These are phyloP conservation scores for Trisateles emortualis DNA, from an alignment of 2,888 invertebrate species.

Conservation along the genomic window DNA sequence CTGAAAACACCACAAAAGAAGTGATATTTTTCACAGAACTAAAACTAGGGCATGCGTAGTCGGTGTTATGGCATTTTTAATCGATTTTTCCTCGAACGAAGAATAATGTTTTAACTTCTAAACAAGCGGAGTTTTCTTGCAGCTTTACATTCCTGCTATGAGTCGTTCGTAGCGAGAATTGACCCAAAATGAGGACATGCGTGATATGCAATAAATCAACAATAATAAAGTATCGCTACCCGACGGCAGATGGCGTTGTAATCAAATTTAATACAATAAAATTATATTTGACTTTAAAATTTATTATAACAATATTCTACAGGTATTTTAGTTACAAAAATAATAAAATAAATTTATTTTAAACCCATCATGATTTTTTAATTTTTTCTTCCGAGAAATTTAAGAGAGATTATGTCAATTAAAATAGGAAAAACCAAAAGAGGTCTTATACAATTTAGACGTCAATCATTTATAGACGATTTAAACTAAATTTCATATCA, in stretches of 20 bases:
- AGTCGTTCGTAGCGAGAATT: constrained; percentile 61
- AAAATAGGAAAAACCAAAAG: not conserved
- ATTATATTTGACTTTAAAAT: too few relatives aligned
- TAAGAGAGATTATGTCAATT: too few relatives aligned
- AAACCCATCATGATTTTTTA: too few relatives aligned
- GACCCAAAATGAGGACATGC: constrained; percentile 69
- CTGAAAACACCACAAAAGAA: constrained; percentile 72
- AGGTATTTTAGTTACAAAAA: too few relatives aligned
- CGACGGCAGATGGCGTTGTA: constrained; percentile 74
- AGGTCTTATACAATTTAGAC: not conserved
- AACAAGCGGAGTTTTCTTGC: constrained; percentile 38
- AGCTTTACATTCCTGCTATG: constrained; percentile 42
- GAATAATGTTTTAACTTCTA: constrained; percentile 52
- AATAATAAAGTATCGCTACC: constrained; percentile 64
- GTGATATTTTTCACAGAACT: constrained; percentile 71
- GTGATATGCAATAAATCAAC: constrained; percentile 59
- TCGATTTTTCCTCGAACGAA: constrained; percentile 69
- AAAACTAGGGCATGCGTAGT: constrained; percentile 77
- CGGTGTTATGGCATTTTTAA: constrained; percentile 56
- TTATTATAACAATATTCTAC: too few relatives aligned
- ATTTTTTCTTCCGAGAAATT: too few relatives aligned
- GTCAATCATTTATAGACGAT: not conserved
- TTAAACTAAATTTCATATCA: not conserved
- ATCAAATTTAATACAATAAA: constrained; percentile 8
- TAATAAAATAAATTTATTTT: too few relatives aligned